These are phyloP conservation scores for Varanus komodoensis DNA, from an alignment of 2,113 vertebrate species.

Conservation along the genomic window DNA sequence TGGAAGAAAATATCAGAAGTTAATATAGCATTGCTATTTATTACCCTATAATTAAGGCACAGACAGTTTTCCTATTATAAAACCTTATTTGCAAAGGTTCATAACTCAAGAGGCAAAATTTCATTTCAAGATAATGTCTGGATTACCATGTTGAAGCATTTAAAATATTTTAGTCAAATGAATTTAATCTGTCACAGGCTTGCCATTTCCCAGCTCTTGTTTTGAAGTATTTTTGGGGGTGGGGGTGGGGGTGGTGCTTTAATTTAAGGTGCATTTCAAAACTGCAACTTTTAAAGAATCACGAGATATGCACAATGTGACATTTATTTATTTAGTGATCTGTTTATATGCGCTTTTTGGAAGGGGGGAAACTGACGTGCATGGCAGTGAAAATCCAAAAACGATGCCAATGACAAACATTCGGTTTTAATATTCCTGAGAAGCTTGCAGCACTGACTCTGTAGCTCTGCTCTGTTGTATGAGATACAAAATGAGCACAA, in stretches of 20 bases:
- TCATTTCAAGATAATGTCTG: slow-evolving; percentile 63
- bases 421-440: slow-evolving; percentile 59
- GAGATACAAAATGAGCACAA: slow-evolving; percentile 58
- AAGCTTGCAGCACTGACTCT: slow-evolving; percentile 55
- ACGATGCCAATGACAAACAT: slow-evolving; percentile 69
- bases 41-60: slow-evolving; percentile 81
- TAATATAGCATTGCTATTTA: slow-evolving; percentile 80
- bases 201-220: slow-evolving; percentile 63
- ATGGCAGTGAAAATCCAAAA: slow-evolving; percentile 53
- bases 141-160: slow-evolving; percentile 28
- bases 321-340: too few relatives aligned
- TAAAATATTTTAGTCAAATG: slow-evolving; percentile 56
- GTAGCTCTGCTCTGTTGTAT: slow-evolving; percentile 54
- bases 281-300: slow-evolving; percentile 38
- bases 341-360: neutral
- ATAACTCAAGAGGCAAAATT: slow-evolving; percentile 75
- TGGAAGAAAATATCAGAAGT: slow-evolving; percentile 75
- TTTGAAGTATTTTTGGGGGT: neutral
- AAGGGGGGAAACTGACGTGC: slow-evolving; percentile 28
- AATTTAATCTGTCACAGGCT: slow-evolving; percentile 59
- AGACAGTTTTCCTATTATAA: slow-evolving; percentile 78
- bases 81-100: slow-evolving; percentile 79
- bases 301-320: neutral
- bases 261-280: slow-evolving; percentile 50
- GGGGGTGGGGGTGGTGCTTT: neutral